Evolutionary conservation across 2,888 invertebrate genomes (phyloP).

Genomic region (Drosophila kuntzei): DNA sequence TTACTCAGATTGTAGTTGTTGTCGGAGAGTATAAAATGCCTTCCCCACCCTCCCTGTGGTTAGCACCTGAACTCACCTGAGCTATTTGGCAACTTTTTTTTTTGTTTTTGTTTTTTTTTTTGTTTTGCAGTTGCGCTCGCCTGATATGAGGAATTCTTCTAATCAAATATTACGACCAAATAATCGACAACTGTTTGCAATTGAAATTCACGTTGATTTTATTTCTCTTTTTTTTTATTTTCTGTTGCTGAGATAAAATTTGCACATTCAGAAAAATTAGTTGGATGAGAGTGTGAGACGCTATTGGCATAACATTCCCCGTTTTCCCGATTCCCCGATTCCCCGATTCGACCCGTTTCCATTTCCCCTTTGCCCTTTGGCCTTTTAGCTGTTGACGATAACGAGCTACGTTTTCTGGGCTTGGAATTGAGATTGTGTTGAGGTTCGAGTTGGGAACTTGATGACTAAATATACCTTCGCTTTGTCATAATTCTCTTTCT

Average conservation of each 20-base stretch:
- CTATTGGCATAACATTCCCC: conserved; percentile 2
- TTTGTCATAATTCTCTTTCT: conserved; percentile 17
- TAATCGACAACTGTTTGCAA: conserved; percentile 72
- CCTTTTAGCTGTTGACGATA: neutral
- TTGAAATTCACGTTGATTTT: conserved; percentile 60
- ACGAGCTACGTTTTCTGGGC: neutral
- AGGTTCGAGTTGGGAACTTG: neutral
- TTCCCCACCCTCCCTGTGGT: neutral
- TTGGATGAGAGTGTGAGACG: neutral
- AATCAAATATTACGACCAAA: conserved; percentile 64
- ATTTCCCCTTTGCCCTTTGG: neutral
- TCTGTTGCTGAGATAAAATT: conserved; percentile 48
- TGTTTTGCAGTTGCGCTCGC: conserved; percentile 27
- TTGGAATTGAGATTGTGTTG: neutral
- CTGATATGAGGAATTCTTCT: conserved; percentile 57
- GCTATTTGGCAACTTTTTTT: conserved; percentile 30
- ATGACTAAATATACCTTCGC: conserved; percentile 12
- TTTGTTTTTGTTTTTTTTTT: too few relatives aligned
- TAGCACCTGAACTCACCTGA: conserved; percentile 15
- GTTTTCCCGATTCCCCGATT: too few relatives aligned
- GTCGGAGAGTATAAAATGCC: neutral
- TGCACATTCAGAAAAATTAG: conserved; percentile 29
- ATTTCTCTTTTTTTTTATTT: conserved; percentile 9
- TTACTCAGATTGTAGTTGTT: neutral
- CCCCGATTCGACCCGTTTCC: neutral